Conservation (phyloP, 1,140 invertebrate genomes). For the Whitmania pigra region DNA sequence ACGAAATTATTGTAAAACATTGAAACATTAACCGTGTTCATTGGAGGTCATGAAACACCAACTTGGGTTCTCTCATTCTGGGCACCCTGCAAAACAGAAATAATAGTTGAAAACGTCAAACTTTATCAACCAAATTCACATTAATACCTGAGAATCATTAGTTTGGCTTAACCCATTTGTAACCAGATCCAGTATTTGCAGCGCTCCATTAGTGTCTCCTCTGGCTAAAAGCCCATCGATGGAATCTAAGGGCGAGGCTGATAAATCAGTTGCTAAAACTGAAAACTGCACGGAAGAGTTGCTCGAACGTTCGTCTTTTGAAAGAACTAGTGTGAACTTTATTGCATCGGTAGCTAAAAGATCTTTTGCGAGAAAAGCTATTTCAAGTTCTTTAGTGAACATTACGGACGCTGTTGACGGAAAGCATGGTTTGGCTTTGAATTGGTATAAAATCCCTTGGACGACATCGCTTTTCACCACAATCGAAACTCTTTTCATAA, state of each 20-base stretch:
- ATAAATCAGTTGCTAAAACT: constrained; percentile 28
- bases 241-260: constrained; percentile 27
- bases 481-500: constrained; percentile 6
- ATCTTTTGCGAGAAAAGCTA: constrained; percentile 8
- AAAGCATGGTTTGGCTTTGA: constrained; percentile 30
- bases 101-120: neutral
- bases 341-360: constrained; percentile 23
- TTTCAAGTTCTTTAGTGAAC: constrained; percentile 5
- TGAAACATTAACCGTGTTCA: no score
- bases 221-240: constrained; percentile 19
- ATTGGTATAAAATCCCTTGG: constrained; percentile 29
- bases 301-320: constrained; percentile 29
- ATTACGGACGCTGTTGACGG: constrained; percentile 23
- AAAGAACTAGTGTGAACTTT: constrained; percentile 30
- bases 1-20: no score
- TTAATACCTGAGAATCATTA: neutral
- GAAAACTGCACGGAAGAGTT: constrained; percentile 22
- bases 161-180: neutral
- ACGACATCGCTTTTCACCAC: constrained; percentile 19
- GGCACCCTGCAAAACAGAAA: neutral
- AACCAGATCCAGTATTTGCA: constrained; percentile 14
- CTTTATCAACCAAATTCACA: no score
- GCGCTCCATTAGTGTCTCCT: constrained; percentile 17
- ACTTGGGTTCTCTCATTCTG: constrained; percentile 1
- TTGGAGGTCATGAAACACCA: neutral